Evolutionary conservation across 2,113 vertebrate genomes (phyloP), one percentile per base, ranked within the genome.

Genomic region (Oryzias curvinotus): DNA sequence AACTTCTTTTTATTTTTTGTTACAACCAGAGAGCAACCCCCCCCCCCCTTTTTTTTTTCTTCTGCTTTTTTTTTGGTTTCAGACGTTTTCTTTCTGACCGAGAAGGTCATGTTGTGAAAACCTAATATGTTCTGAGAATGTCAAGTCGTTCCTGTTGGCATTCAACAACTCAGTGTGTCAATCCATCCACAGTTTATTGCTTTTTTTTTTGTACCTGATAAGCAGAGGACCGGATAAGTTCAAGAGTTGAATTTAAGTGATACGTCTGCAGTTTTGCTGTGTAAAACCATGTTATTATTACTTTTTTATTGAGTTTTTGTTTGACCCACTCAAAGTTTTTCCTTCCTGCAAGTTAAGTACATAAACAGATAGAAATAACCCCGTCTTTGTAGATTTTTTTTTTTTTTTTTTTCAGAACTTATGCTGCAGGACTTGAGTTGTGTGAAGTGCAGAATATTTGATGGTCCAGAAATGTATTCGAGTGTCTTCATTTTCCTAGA

Each of bases 91-190:
- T 69, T n/a, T 26, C 45, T 10, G 18, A 62, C 6, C 26, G 52
- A 50, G 52, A 68, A 69, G 77, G 63, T 77, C 54, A 59, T 43
- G n/a, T 28, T 50, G 18, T 55, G 54, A 62, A 69, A 65, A 55
- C 57, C 23, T 28, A 43, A 19, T 21, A 26, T 70, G 45, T 41
- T 42, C 41, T 52, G 25, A 15, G 69, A 68, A 58, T 73, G 45
- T 65, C 17, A 77, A 71, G 17, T 43, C 19, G 21, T 44, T 42
- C 52, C 19, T 43, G 61, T 57, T 80, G 63, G 47, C 50, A 62
- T 83, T 73, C 55, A 58, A 18, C 17, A 41, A 59, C 46, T 63
- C 45, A 7, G 25, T 45, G 49, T 68, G 52, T 25, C 44, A 25
- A 14, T 43, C 55, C 19, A 36, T 7, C 53, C 12, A 13, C 51